These are phyloP conservation scores for Pachyseris speciosa DNA, from an alignment of 64 coral and sea anemone genomes.

Conservation along the genomic window DNA sequence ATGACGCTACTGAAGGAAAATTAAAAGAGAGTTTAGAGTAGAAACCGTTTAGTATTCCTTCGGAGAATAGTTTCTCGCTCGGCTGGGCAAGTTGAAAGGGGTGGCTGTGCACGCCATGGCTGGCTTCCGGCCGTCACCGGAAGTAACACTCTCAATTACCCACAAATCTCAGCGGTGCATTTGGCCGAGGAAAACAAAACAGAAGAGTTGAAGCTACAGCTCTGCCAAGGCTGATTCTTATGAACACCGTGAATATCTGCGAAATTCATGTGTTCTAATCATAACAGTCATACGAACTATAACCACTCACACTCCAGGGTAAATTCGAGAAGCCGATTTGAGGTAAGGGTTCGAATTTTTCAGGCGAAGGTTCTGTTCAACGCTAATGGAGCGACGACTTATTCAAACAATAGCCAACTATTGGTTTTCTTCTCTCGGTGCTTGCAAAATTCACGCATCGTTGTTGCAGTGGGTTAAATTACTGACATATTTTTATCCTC, in stretches of 20 bases:
- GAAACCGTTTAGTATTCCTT: too few relatives aligned
- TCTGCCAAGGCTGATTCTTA: constrained; percentile 9
- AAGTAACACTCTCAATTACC: constrained; percentile 13
- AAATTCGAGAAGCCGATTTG: constrained; percentile 94
- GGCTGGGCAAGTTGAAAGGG: too few relatives aligned
- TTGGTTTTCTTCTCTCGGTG: constrained; percentile 20
- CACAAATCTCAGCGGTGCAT: constrained; percentile 37
- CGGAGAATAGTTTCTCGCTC: too few relatives aligned
- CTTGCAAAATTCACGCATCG: neutral
- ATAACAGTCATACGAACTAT: constrained; percentile 79
- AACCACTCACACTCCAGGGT: constrained; percentile 87
- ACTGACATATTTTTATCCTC: neutral
- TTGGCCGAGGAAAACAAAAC: constrained; percentile 39
- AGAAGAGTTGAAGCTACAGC: constrained; percentile 18
- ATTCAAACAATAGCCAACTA: neutral
- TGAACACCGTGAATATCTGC: constrained; percentile 10
- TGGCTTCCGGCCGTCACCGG: neutral
- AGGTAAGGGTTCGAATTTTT: constrained; percentile 63
- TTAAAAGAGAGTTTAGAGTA: too few relatives aligned
- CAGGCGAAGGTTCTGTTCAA: neutral
- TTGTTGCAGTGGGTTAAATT: neutral
- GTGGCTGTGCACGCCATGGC: too few relatives aligned
- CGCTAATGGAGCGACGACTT: neutral
- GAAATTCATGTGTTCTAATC: constrained; percentile 97
- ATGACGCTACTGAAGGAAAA: too few relatives aligned